Evolutionary conservation across 2,113 vertebrate genomes (phyloP).

Genomic region (Acrocephalus kingi): DNA sequence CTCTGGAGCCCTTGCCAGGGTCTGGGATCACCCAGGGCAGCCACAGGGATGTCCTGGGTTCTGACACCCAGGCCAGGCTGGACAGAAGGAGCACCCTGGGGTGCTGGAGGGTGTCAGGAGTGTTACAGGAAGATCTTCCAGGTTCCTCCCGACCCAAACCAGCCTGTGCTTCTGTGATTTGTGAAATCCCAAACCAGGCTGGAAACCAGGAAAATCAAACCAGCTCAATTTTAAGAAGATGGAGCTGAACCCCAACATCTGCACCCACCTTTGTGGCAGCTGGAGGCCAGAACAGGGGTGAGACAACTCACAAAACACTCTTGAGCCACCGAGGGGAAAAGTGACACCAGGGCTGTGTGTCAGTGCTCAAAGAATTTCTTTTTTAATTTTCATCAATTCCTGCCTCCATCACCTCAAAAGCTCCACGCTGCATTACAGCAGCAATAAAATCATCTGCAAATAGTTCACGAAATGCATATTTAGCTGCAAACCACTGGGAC

Average conservation of each 20-base stretch:
- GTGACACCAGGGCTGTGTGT: accelerated
- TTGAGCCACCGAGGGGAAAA: background rate
- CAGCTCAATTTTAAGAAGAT: background rate
- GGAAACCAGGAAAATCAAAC: background rate
- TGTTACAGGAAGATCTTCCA: background rate
- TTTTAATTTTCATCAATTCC: background rate
- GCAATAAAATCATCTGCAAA: background rate
- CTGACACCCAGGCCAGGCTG: background rate
- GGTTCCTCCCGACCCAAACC: background rate
- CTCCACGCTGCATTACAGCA: background rate
- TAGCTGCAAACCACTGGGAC: background rate
- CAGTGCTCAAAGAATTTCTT: accelerated
- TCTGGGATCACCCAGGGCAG: too few species aligned
- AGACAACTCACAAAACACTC: background rate
- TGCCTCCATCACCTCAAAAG: background rate
- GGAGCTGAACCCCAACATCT: background rate
- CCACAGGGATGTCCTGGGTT: too few species aligned
- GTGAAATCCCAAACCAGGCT: background rate
- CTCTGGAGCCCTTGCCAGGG: too few species aligned
- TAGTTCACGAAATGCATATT: background rate
- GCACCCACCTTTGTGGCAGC: background rate
- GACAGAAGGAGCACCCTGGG: background rate
- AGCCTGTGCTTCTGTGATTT: background rate
- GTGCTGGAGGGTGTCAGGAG: background rate
- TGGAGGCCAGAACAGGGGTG: background rate